Evolutionary conservation across 2,888 invertebrate species (phyloP).

Genomic region (Drosophila infuscata): DNA sequence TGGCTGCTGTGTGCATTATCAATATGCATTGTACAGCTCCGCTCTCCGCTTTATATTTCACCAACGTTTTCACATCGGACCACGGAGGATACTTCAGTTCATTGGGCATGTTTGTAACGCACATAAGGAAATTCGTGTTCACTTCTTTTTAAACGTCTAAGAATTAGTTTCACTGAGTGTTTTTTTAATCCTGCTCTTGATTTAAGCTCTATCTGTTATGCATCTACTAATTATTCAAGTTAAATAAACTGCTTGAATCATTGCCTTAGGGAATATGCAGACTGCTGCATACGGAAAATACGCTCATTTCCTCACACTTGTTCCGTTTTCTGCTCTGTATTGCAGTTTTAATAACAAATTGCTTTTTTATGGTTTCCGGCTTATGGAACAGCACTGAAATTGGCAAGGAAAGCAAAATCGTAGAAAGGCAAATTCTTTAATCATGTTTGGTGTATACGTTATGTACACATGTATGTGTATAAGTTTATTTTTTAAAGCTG

Average conservation of each 20-base stretch:
- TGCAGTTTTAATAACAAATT: slow-evolving; percentile 79
- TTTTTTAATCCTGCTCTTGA: background rate
- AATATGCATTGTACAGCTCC: slow-evolving; percentile 72
- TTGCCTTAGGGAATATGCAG: slow-evolving; percentile 16
- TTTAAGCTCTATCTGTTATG: background rate
- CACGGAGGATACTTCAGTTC: slow-evolving; percentile 5
- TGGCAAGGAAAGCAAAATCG: slow-evolving; percentile 65
- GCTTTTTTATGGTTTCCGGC: slow-evolving; percentile 80
- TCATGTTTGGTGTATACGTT: slow-evolving; percentile 54
- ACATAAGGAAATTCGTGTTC: background rate
- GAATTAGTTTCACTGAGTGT: background rate
- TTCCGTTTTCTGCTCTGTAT: slow-evolving; percentile 34
- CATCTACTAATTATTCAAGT: background rate
- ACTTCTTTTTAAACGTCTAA: background rate
- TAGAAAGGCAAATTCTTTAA: slow-evolving; percentile 61
- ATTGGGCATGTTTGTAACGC: background rate
- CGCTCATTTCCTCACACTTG: slow-evolving; percentile 1
- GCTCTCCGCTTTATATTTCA: slow-evolving; percentile 37
- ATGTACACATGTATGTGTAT: background rate
- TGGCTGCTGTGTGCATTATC: slow-evolving; percentile 78
- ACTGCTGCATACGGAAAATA: slow-evolving; percentile 11
- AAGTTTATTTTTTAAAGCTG: slow-evolving; percentile 54
- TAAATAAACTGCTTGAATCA: background rate
- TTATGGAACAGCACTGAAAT: slow-evolving; percentile 69
- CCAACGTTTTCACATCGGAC: slow-evolving; percentile 19